Evolutionary conservation across 2,113 vertebrate species (phyloP), one percentile per base, ranked within the genome.

Genomic region (Acinonyx jubatus): DNA sequence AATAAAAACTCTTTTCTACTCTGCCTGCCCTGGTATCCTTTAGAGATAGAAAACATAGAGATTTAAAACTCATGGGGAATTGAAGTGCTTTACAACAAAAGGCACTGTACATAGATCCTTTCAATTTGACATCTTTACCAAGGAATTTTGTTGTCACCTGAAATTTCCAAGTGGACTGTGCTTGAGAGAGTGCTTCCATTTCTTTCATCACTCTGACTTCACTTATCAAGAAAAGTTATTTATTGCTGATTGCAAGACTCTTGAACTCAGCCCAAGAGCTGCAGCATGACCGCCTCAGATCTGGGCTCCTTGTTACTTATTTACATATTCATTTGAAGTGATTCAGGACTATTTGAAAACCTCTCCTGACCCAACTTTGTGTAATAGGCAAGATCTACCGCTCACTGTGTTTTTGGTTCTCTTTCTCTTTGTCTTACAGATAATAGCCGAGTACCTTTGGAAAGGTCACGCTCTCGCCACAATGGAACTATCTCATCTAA

Each of bases 391-490:
- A 95, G 88, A 98, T 98, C 97, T 98, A 94, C 98, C 97, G 87
- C 97, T 98, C 87, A 97, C 68, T 18, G 25, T 98, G 95, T 94
- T 98, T 98, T 98, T 89, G 74, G 66, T 98, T 98, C 95, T 98
- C 97, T 98, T 94, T 98, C 93, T 98, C 78, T 98, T 98, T 99
- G 69, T 99, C 65, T 99, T 99, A 55, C 99, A 99, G 99, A 99
- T 98, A 99, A 99, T 98, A 99, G 99, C 90, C 99, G 99, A 82
- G 98, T 98, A 86, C 98, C 99, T 99, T 98, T 99, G 99, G 99
- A 99, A 99, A 99, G 99, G 98, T 99, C 99, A 94, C 99, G 99
- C 89, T 99, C 99, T 68, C 99, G 99, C 91, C 99, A 99, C 99
- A 99, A 99, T 96, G 99, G 99, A 99, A 98, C 99, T 97, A 98